phyloP scores from a whole-genome alignment of 1,140 invertebrate genomes.

The Procambarus virginalis region DNA sequence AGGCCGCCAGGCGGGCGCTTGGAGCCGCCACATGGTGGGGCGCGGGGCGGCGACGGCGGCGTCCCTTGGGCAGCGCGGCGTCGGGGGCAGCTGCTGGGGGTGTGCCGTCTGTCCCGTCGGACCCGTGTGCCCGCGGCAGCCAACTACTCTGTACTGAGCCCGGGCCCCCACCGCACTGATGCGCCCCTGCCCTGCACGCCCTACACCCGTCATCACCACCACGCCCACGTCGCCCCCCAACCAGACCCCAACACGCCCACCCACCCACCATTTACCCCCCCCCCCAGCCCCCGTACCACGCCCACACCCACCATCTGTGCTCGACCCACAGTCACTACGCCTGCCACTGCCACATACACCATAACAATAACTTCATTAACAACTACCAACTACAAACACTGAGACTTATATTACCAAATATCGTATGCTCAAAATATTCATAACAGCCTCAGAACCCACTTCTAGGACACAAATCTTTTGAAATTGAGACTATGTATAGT shows the following conservation, averaged over 20 bases:
- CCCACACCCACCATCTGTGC: too few relatives aligned
- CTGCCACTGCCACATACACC: background rate
- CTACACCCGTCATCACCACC: background rate
- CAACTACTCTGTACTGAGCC: conserved; percentile 41
- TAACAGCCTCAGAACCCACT: too few relatives aligned
- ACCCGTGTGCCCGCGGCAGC: conserved; percentile 54
- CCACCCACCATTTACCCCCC: background rate
- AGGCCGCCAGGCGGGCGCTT: conserved; percentile 21
- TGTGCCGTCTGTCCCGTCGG: conserved; percentile 53
- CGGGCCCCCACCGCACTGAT: conserved; percentile 46
- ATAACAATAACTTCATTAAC: too few relatives aligned
- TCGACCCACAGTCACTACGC: too few relatives aligned
- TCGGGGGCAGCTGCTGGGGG: conserved; percentile 34
- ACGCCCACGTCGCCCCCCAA: conserved; percentile 6
- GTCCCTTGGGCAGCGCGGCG: conserved; percentile 33
- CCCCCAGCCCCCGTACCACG: background rate
- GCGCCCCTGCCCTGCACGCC: conserved; percentile 1
- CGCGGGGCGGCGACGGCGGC: background rate
- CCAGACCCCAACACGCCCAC: background rate
- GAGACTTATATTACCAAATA: too few relatives aligned
- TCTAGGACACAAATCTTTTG: too few relatives aligned
- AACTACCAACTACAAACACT: too few relatives aligned
- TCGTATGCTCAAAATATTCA: too few relatives aligned
- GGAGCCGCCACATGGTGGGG: conserved; percentile 29
- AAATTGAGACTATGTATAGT: too few relatives aligned